Base-by-base conservation (phyloP, 2,888 invertebrate species). In the Philopedon plagiatum region DNA sequence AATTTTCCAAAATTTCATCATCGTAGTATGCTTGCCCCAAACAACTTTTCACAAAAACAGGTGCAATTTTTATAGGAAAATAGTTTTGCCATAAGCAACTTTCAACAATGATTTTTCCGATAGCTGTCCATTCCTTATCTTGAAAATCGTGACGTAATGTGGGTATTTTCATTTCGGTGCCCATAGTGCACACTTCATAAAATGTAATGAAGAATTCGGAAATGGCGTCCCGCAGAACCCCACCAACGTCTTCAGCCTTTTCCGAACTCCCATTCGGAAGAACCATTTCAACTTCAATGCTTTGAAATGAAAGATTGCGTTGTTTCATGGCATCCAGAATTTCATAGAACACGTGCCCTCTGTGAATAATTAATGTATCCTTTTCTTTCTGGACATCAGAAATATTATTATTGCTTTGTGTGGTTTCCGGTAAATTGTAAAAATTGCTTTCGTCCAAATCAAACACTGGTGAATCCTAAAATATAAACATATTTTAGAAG, bases 1-100 rank as follows among this genome's bases (percentile, higher is more conserved):
- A 72, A 39, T 72, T 67, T 21, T 57, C 41, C 32, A 72, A 23
- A 39, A 72, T 23, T 34, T 72, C 67, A 19, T 67, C 67, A 18
- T 66, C 56, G n/a, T 63, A 26, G 21, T 46, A 19, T 26, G 49
- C 19, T 46, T 49, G 44, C 18, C 57, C 62, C 23, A 72, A 56
- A 64, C 63, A 73, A 58, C 29, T 32, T 58, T 64, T 69, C 44
- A 73, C 34, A 64, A 73, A 73, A 29, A 51, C 54, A 23, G 69
- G 68, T 26, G 73, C 73, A 34, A 64, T 49, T 64, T 69, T 58
- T 18, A 73, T 68, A 26, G 73, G 69, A 58, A 73, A 73, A 69
- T 73, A 68, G 32, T 13, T 29, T 61, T 62, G 15, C 21, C 26
- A 46, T 58, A 49, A 49, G 57, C 39, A 70, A 70, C 70, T 64